These are phyloP conservation scores for Sclerodermus sp. DNA, from an alignment of 2,888 invertebrate genomes.

Conservation along the genomic window DNA sequence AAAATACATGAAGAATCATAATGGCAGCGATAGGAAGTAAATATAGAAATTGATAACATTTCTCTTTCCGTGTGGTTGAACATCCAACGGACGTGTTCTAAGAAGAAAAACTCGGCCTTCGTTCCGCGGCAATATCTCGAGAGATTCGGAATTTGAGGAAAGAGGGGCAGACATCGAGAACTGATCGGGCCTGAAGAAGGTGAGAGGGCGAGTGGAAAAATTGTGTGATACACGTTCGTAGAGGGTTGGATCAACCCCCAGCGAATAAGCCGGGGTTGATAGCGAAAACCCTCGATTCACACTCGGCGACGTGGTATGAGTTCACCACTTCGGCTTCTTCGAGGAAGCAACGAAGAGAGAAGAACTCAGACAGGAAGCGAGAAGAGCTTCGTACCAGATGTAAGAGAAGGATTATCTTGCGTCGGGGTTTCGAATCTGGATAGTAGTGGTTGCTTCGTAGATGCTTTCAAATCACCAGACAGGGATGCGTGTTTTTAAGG, in stretches of 20 bases:
- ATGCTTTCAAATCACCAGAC: not conserved
- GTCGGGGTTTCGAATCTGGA: constrained; percentile 42
- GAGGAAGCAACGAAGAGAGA: not conserved
- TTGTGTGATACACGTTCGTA: constrained; percentile 33
- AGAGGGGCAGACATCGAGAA: constrained; percentile 20
- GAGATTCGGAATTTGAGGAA: constrained; percentile 21
- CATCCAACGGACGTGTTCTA: constrained; percentile 7
- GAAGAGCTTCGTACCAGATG: constrained; percentile 32
- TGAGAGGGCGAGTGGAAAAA: constrained; percentile 33
- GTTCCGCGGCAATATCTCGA: constrained; percentile 8
- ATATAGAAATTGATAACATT: too few relatives aligned
- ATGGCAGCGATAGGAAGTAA: too few relatives aligned
- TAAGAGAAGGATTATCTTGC: constrained; percentile 52
- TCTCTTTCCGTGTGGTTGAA: not conserved
- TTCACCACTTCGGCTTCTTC: not conserved
- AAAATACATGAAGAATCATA: too few relatives aligned
- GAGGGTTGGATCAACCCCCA: constrained; percentile 24
- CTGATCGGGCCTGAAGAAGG: constrained; percentile 23
- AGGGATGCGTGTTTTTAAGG: constrained; percentile 43
- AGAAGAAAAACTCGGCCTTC: not conserved
- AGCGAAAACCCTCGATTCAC: constrained; percentile 43
- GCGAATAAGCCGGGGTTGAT: constrained; percentile 41
- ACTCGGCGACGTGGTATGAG: constrained; percentile 22
- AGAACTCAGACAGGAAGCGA: not conserved
- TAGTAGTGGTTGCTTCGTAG: constrained; percentile 17